Evolutionary conservation across 2,113 vertebrate genomes (phyloP).

Genomic region (Zapornia atra): DNA sequence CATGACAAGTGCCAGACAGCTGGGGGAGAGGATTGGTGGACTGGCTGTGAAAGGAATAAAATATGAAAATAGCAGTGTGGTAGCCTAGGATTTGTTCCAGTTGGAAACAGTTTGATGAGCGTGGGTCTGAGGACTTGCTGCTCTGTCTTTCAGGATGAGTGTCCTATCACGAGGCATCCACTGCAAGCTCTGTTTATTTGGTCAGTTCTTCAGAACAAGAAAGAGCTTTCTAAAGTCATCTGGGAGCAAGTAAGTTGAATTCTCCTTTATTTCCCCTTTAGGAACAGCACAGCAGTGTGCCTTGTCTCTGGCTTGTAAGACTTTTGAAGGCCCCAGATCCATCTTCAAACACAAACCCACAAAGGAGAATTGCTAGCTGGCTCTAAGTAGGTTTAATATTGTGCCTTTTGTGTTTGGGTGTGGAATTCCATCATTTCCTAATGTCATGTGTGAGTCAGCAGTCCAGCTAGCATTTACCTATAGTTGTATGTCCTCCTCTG

Average conservation of each 20-base stretch:
- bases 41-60: not conserved
- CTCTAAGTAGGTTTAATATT: not conserved
- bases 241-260: slow-evolving; percentile 89
- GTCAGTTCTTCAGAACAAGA: slow-evolving; percentile 94
- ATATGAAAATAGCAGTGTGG: not conserved
- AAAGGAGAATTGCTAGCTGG: not conserved
- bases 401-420: not conserved
- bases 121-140: not conserved
- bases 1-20: not conserved
- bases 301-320: not conserved
- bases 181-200: slow-evolving; percentile 93
- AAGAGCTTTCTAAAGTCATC: slow-evolving; percentile 88
- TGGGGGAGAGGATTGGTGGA: not conserved
- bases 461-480: not conserved
- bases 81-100: not conserved
- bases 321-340: not conserved
- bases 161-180: slow-evolving; percentile 80
- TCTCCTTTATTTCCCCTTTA: not conserved
- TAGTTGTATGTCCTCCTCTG: not conserved
- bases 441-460: not conserved
- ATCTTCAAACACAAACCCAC: not conserved
- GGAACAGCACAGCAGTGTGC: not conserved
- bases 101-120: not conserved
- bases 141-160: slow-evolving; percentile 71
- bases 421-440: not conserved